Percentiles rank a stretch among this genome's conserved stretches.
Conservation (phyloP, 2,888 invertebrate genomes). For the Ferrisia virgata region DNA sequence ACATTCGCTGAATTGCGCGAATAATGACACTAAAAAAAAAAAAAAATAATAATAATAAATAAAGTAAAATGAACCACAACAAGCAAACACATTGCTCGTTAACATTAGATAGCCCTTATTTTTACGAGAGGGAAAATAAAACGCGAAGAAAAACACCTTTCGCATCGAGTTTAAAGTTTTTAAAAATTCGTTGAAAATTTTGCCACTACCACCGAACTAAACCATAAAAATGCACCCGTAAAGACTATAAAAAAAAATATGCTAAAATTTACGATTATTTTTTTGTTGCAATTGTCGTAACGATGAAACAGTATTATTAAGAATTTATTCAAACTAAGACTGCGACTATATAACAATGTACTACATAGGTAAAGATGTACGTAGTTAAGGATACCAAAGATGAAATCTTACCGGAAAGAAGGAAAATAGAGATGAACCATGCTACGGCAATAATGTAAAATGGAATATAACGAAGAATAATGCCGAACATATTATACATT, state of each 20-base stretch:
- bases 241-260: not conserved
- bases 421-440: slow-evolving; percentile 17
- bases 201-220: not conserved
- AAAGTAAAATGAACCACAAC: not conserved
- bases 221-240: no score
- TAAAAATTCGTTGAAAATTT: not conserved
- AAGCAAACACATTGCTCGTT: not conserved
- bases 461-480: slow-evolving; percentile 14
- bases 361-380: no score
- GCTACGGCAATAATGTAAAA: not conserved
- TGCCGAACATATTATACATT: slow-evolving; percentile 1
- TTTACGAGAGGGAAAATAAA: no score
- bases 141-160: not conserved
- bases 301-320: not conserved
- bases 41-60: not conserved
- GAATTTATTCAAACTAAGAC: not conserved
- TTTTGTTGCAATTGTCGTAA: not conserved
- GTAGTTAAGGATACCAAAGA: no score
- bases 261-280: not conserved
- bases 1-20: not conserved
- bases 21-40: not conserved
- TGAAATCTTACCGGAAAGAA: slow-evolving; percentile 24
- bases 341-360: no score
- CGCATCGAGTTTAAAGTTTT: no score
- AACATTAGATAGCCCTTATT: not conserved